Percentiles rank a stretch among this genome's conserved stretches.
Conservation (phyloP, 1,140 invertebrate genomes). For the silkworm (Bombyx mori) region ASM3026992v2 NC_085111.1:3578501-3579000, state of each 20-base stretch:
- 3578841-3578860: conserved; percentile 60
- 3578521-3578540: no score
- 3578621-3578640: conserved; percentile 76
- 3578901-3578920: conserved; percentile 51
- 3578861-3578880: conserved; percentile 57
- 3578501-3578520: no score
- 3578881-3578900: conserved; percentile 40
- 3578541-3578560: no score
- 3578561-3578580: conserved; percentile 58
- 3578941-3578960: conserved; percentile 35
- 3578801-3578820: conserved; percentile 49
- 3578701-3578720: conserved; percentile 29
- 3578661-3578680: conserved; percentile 64
- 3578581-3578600: conserved; percentile 76
- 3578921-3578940: conserved; percentile 38
- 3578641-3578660: conserved; percentile 70
- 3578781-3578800: conserved; percentile 17
- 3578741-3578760: conserved; percentile 27
- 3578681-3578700: conserved; percentile 23
- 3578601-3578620: conserved; percentile 74
- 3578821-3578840: conserved; percentile 62
- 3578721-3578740: conserved; percentile 25
- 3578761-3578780: conserved; percentile 11
- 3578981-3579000: no score
- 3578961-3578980: conserved; percentile 7